A percentile compares a stretch with the other conserved stretches of the same genome.
phyloP scores from a whole-genome alignment of 2,113 vertebrate genomes.

The zebrafish (Danio rerio) region GRCz12tu NC_133180.1:76880501-76881000 shows the following conservation, averaged over 20 bases:
- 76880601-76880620: neutral
- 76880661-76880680: constrained; percentile 30
- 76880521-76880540: neutral
- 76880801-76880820: too few relatives aligned
- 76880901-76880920: too few relatives aligned
- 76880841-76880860: too few relatives aligned
- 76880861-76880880: too few relatives aligned
- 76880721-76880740: neutral
- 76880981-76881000: too few relatives aligned
- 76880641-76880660: constrained; percentile 28
- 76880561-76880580: neutral
- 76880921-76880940: too few relatives aligned
- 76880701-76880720: constrained; percentile 12
- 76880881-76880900: too few relatives aligned
- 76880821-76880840: too few relatives aligned
- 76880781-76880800: too few relatives aligned
- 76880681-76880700: constrained; percentile 21
- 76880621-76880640: constrained; percentile 9
- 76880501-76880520: neutral
- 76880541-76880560: neutral
- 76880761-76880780: too few relatives aligned
- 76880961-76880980: too few relatives aligned
- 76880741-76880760: neutral
- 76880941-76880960: too few relatives aligned
- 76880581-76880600: neutral